These are phyloP conservation scores for Polymixis flavicincta DNA, from an alignment of 2,888 invertebrate species.

Conservation along the genomic window DNA sequence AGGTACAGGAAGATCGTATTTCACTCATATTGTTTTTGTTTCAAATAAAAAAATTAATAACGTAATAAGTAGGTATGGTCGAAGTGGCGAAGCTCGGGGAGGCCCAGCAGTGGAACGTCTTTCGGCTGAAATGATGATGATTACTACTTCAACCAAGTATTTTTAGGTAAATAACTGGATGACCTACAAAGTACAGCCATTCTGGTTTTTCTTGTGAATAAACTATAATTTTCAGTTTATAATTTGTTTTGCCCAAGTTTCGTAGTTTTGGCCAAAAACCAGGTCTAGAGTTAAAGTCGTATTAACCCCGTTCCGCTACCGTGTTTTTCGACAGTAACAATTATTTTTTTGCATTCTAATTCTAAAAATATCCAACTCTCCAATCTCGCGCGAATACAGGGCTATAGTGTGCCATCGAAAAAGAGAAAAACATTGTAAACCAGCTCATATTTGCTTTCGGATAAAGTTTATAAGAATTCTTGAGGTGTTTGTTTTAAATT, in stretches of 20 bases:
- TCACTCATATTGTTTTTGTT: too few relatives aligned
- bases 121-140: too few relatives aligned
- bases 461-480: conserved; percentile 38
- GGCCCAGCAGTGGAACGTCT: too few relatives aligned
- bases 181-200: background rate
- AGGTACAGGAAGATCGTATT: background rate
- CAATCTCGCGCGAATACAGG: conserved; percentile 26
- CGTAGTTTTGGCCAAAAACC: conserved; percentile 8
- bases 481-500: conserved; percentile 15
- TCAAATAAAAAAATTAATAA: background rate
- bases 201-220: background rate
- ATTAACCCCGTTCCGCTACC: conserved; percentile 29
- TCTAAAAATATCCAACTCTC: conserved; percentile 57
- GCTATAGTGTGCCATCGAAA: conserved; percentile 1
- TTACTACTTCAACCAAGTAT: too few relatives aligned
- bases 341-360: conserved; percentile 55
- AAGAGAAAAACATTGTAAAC: conserved; percentile 27
- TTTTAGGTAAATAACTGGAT: background rate
- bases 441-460: conserved; percentile 9
- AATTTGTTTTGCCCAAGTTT: conserved; percentile 1
- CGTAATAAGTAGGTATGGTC: background rate
- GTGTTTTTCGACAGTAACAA: conserved; percentile 41
- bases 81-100: too few relatives aligned
- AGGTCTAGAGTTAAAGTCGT: conserved; percentile 35
- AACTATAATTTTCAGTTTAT: background rate